Conservation (phyloP, 1,140 invertebrate species). For the Diorhabda elongata region DNA sequence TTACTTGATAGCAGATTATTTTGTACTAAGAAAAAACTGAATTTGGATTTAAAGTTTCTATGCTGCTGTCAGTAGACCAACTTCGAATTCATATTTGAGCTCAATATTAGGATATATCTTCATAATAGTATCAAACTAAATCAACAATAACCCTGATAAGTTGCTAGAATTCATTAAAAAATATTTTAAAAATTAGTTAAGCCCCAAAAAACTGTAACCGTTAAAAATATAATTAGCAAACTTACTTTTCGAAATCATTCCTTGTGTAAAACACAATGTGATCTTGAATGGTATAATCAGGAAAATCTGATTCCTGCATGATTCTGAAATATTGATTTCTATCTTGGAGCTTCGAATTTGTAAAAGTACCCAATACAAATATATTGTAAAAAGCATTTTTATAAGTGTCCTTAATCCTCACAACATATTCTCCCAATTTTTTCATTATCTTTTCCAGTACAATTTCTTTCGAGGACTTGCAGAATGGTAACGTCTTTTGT, state of each 20-base stretch:
- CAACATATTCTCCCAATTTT: slow-evolving; percentile 15
- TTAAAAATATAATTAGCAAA: too few species aligned
- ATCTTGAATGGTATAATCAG: slow-evolving; percentile 13
- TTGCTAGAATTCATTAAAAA: too few species aligned
- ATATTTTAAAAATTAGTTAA: too few species aligned
- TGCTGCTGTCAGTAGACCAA: too few species aligned
- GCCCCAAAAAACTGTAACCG: too few species aligned
- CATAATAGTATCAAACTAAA: too few species aligned
- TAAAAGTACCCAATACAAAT: slow-evolving; percentile 27
- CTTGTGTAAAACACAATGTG: slow-evolving; percentile 20
- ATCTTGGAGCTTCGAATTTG: slow-evolving; percentile 19
- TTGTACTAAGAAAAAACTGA: too few species aligned
- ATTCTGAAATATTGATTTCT: slow-evolving; percentile 18
- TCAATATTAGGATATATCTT: too few species aligned
- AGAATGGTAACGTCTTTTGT: not conserved
- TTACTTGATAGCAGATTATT: too few species aligned
- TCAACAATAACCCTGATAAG: too few species aligned
- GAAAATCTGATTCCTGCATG: slow-evolving; percentile 16
- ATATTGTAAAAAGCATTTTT: slow-evolving; percentile 19
- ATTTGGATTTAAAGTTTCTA: too few species aligned
- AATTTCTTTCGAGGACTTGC: slow-evolving; percentile 9
- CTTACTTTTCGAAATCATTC: slow-evolving; percentile 23
- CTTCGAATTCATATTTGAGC: too few species aligned
- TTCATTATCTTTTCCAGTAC: slow-evolving; percentile 11
- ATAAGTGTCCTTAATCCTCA: slow-evolving; percentile 13